Evolutionary conservation across 2,113 vertebrate species (phyloP).

Genomic region (Pomatorhinus ruficollis): DNA sequence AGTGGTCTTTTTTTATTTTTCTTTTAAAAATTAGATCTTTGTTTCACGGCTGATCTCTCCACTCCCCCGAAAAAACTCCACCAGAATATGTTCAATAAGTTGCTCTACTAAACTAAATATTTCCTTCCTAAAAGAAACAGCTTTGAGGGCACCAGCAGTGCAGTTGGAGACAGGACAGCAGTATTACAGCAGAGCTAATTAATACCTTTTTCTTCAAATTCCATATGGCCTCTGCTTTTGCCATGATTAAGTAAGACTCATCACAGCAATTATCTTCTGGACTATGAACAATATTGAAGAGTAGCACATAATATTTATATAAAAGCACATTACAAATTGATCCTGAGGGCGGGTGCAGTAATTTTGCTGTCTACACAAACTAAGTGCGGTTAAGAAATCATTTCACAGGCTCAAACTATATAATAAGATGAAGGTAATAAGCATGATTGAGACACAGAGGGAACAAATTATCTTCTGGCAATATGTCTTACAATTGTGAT

Average conservation of each 20-base stretch:
- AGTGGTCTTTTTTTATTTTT: neutral
- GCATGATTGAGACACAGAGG: constrained; percentile 50
- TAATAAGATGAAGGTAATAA: constrained; percentile 64
- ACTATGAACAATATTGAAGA: constrained; percentile 30
- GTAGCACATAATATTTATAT: constrained; percentile 47
- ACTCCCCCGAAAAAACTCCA: fast-evolving
- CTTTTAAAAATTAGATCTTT: neutral
- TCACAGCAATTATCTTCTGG: constrained; percentile 1
- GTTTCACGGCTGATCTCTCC: neutral
- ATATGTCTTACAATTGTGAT: constrained; percentile 11
- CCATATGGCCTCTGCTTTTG: neutral
- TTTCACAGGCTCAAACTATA: constrained; percentile 36
- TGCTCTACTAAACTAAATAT: neutral
- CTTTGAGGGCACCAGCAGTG: neutral
- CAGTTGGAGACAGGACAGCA: neutral
- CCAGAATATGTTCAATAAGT: neutral
- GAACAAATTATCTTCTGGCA: constrained; percentile 62
- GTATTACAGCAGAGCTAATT: neutral
- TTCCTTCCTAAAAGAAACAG: neutral
- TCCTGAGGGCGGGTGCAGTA: constrained; percentile 36
- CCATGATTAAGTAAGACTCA: constrained; percentile 43
- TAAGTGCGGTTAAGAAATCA: constrained; percentile 57
- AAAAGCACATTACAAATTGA: constrained; percentile 45
- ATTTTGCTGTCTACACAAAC: constrained; percentile 57
- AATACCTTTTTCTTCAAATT: constrained; percentile 24